A percentile compares a stretch with the other conserved stretches of the same genome.
Evolutionary conservation across 2,113 vertebrate genomes (phyloP).

Genomic region (Scomber colias): DNA sequence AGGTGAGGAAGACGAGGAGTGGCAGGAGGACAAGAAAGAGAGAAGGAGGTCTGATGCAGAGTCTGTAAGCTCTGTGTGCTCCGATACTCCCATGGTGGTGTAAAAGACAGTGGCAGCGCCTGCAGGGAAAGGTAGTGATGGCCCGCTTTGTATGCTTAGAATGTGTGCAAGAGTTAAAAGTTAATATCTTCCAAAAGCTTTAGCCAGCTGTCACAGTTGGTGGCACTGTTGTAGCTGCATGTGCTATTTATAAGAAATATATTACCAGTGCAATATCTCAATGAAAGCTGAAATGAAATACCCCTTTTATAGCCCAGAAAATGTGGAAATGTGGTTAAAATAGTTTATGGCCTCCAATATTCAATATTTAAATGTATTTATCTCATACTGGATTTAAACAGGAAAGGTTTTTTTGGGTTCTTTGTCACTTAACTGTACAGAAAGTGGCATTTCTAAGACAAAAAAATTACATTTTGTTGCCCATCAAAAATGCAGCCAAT

Average conservation of each 20-base stretch:
- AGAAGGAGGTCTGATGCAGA: slow-evolving; percentile 92
- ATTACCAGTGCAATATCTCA: not conserved
- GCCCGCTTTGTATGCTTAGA: not conserved
- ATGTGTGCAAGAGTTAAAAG: slow-evolving; percentile 26
- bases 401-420: not conserved
- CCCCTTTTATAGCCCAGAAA: not conserved
- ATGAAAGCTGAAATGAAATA: not conserved
- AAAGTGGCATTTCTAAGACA: not conserved
- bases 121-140: not conserved
- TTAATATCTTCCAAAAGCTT: slow-evolving; percentile 39
- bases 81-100: slow-evolving; percentile 95
- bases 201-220: not conserved
- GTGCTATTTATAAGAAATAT: slow-evolving; percentile 3
- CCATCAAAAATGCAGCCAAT: not conserved
- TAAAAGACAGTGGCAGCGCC: slow-evolving; percentile 63
- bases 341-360: not conserved
- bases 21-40: slow-evolving; percentile 74
- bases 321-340: not conserved
- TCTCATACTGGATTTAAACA: not conserved
- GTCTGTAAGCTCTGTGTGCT: slow-evolving; percentile 94
- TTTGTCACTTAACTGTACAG: not conserved
- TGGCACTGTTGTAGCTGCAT: slow-evolving; percentile 4
- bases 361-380: not conserved
- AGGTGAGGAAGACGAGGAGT: slow-evolving; percentile 82
- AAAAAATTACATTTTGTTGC: not conserved